Percentiles rank a stretch among this genome's conserved stretches.
Conservation (phyloP, 2,797 vertebrate species). For the Alexandromys oeconomus region DNA sequence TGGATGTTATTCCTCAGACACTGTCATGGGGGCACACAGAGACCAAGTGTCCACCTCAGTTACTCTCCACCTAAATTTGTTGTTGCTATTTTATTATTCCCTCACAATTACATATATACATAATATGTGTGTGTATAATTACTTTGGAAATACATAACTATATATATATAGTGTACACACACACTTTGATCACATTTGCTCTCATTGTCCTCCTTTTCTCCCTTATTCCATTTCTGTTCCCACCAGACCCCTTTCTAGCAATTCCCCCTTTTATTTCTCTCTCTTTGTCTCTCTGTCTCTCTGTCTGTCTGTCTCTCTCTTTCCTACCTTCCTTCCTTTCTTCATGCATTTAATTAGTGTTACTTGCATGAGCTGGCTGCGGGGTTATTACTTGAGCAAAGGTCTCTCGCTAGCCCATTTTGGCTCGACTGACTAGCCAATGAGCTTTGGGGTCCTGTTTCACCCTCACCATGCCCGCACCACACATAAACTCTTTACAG, state of each 20-base stretch:
- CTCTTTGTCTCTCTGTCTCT: fast-evolving
- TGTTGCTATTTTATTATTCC: neutral
- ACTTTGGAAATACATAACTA: neutral
- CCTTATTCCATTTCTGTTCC: neutral
- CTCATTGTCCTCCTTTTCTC: neutral
- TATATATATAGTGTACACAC: fast-evolving
- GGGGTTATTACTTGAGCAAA: neutral
- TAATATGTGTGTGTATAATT: neutral
- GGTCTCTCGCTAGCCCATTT: neutral
- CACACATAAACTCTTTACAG: neutral
- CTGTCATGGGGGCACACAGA: neutral
- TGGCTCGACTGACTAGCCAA: neutral
- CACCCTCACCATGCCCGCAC: neutral
- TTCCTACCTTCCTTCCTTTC: neutral
- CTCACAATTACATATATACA: neutral
- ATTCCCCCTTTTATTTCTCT: no score
- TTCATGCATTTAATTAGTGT: neutral
- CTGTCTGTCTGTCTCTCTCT: neutral
- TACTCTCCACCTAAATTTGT: neutral
- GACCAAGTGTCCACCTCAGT: neutral
- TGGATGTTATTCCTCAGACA: neutral
- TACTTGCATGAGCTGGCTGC: neutral
- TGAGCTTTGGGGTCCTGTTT: neutral
- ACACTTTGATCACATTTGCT: neutral
- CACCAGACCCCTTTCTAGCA: neutral